Base-by-base conservation (phyloP, 1,140 invertebrate species). In the Stegodyphus mimosarum region DNA sequence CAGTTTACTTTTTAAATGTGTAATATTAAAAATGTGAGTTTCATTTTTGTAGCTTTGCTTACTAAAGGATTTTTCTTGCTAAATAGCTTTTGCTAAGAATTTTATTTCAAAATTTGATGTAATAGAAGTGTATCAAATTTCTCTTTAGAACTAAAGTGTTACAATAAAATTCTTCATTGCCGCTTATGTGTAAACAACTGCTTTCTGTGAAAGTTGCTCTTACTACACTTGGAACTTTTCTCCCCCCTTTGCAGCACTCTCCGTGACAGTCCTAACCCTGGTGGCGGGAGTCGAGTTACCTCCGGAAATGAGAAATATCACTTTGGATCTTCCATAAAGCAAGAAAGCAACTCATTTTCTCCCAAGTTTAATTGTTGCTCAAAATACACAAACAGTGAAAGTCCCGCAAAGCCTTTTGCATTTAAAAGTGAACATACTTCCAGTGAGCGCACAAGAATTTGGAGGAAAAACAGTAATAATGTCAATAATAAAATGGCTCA, bases 201-300 rank as follows among this genome's bases (percentile, higher is more conserved):
- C 48, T 83, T 74, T 74, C 50, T 74, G 70, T 81, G 80, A 80
- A 70, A 70, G 67, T 60, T 81, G 64, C 73, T 75, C 60, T 69
- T 10, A 83, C 48, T 71, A 33, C 52, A 76, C 52, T 76, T 7
- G 7, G n/a, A 72, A 72, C 66, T 86, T 86, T 67, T 70, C 55
- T 86, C 53, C 71, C 69, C 53, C 67, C 60, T 53, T 86, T 90
- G 77, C 90, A 90, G 89, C 87, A 85, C 89, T 70, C 86, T 89
- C 81, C 88, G 88, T 88, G 89, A 89, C 88, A 88, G 89, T 83
- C 90, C 90, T 66, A 90, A 91, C 87, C 89, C 90, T 81, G 89
- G 90, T 70, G 89, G 90, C 85, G 89, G 89, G 18, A 60, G 33
- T 55, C 55, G 71, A 83, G 13, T 48, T 52, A 9, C 48, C 18